Percentiles rank a stretch among this genome's conserved stretches.
phyloP scores from a whole-genome alignment of 2,888 invertebrate genomes.

The Sepioteuthis lessoniana region DNA sequence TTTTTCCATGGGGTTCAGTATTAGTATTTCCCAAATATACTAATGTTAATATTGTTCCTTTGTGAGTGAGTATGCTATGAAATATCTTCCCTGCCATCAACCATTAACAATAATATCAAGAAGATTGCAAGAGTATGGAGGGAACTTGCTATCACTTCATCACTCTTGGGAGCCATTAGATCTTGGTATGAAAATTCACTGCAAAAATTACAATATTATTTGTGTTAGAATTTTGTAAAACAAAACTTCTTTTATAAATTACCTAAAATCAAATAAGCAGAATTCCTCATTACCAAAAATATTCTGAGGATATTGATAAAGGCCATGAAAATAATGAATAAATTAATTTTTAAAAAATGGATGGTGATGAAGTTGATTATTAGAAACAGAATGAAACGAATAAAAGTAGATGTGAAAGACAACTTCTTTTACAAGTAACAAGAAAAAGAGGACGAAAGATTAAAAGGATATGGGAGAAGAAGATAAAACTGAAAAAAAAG shows the following conservation, averaged over 20 bases:
- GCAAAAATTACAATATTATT: background rate
- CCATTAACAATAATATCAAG: too few relatives aligned
- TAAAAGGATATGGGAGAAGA: background rate
- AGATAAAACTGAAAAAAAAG: background rate
- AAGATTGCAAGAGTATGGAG: background rate
- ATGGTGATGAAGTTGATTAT: background rate
- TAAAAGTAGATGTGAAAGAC: too few relatives aligned
- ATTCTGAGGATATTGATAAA: background rate
- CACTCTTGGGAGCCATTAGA: background rate
- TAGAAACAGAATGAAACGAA: background rate
- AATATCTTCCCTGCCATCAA: too few relatives aligned
- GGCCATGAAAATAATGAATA: background rate
- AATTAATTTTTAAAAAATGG: background rate
- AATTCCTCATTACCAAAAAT: background rate
- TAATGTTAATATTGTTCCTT: too few relatives aligned
- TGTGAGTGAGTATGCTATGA: too few relatives aligned
- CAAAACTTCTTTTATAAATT: background rate
- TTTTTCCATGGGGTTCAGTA: too few relatives aligned
- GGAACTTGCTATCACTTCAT: background rate
- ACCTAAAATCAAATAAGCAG: background rate
- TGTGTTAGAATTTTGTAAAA: background rate
- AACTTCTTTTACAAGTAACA: too few relatives aligned
- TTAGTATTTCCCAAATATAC: too few relatives aligned
- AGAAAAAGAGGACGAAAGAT: background rate
- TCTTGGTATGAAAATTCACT: background rate